Conservation (phyloP, 1,140 invertebrate species). For the Muscidifurax raptorellus region DNA sequence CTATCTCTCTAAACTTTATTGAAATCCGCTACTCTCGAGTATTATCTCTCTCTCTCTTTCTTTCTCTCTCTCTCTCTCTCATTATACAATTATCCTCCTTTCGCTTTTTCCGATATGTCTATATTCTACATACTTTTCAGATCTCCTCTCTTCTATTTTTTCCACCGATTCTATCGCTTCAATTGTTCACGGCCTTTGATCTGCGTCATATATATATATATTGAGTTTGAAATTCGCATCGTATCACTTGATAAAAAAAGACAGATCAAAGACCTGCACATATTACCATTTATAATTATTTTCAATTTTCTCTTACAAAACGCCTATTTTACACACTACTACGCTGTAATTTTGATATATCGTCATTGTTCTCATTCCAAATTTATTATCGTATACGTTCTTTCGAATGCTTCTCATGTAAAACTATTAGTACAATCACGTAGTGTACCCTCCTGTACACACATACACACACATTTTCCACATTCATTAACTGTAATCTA, state of each 20-base stretch:
- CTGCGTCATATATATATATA: no score
- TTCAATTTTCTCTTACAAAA: no score
- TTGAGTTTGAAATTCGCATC: no score
- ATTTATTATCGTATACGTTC: conserved; percentile 15
- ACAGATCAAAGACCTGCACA: neutral
- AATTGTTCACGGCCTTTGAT: no score
- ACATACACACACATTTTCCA: no score
- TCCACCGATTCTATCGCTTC: conserved; percentile 27
- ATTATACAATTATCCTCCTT: neutral
- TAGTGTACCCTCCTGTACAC: neutral
- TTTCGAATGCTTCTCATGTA: conserved; percentile 38
- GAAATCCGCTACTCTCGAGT: neutral
- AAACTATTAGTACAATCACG: neutral
- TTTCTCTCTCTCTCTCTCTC: neutral
- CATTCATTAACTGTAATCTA: neutral
- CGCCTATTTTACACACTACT: neutral
- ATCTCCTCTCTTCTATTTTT: no score
- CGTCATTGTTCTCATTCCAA: conserved; percentile 13
- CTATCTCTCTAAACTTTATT: conserved; percentile 50
- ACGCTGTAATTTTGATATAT: neutral
- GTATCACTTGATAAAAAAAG: no score
- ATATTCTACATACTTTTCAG: conserved; percentile 10
- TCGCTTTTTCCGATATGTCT: no score
- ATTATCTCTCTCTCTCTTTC: neutral
- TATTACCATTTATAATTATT: conserved; percentile 47